Evolutionary conservation across 2,113 vertebrate genomes (phyloP), one percentile per base, ranked within the genome.

Genomic region (Rostratula benghalensis): DNA sequence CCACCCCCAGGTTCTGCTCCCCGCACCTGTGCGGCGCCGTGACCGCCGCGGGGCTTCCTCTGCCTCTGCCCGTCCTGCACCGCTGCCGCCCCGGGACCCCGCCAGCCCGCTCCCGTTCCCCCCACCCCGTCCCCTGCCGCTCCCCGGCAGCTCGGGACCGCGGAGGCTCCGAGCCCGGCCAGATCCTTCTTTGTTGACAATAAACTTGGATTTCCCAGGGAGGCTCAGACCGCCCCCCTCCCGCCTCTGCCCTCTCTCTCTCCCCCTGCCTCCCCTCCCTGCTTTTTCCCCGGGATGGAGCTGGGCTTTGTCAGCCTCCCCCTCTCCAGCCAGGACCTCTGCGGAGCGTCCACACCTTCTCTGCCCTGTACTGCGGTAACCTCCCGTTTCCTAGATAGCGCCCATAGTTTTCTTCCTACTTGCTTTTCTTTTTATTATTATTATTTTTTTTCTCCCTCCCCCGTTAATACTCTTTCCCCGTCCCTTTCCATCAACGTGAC

Each of bases 141-240:
- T 39, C 27, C 31, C 17, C 41, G 22, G 30, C 73, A 31, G 17
- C 39, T 77, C 73, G 27, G 82, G n/a, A 50, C 41, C 3, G 27
- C 23, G 8, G 45, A 53, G 69, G 28, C 65, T 87, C n/a, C 43
- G 20, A 83, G 80, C 45, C 27, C n/a, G 28, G 53, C 45, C 64
- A 89, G 78, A 85, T 13, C 15, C 61, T 71, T 57, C 74, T 93
- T 93, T 94, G 90, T 78, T 85, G 82, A 54, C 53, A 90, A 93
- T 93, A 94, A 93, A 96, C 78, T 95, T 91, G 78, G 53, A 63
- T 79, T 92, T 89, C 83, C 56, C 60, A 31, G 51, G 41, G 51
- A 88, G 30, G 35, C 27, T 80, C 68, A 21, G 48, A 50, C 15
- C 8, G 8, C 27, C 45, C 30, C 23, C 30, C 10, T 60, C 45